phyloP scores from a whole-genome alignment of 2,888 invertebrate species.

The Junonia oenone region DNA sequence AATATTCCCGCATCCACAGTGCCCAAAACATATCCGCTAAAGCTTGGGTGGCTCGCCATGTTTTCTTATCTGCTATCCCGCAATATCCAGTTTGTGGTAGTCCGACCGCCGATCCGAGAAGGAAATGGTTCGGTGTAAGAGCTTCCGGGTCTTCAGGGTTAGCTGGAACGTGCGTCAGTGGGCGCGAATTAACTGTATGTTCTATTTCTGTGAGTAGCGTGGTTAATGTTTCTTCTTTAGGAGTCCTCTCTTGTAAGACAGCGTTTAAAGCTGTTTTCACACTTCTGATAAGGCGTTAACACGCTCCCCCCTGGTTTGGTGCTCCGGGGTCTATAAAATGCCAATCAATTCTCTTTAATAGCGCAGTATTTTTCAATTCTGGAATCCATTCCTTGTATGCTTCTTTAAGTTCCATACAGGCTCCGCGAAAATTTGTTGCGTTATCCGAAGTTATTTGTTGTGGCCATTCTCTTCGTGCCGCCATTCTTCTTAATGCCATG shows the following conservation, averaged over 20 bases:
- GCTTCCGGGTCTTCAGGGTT: conserved; percentile 28
- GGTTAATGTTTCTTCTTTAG: conserved; percentile 17
- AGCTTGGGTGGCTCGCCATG: conserved; percentile 3
- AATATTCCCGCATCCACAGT: conserved; percentile 16
- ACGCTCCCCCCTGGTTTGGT: conserved; percentile 23
- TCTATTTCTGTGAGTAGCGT: conserved; percentile 23
- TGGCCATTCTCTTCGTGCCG: conserved; percentile 27
- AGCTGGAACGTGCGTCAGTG: conserved; percentile 34
- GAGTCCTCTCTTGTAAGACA: conserved; percentile 9
- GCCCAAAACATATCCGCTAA: conserved; percentile 24
- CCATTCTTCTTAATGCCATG: conserved; percentile 29
- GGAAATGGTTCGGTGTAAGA: conserved; percentile 31
- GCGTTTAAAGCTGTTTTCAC: conserved; percentile 19
- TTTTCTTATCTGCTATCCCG: background rate
- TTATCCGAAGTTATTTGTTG: background rate
- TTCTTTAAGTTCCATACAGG: too few relatives aligned
- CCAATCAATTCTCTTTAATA: too few relatives aligned
- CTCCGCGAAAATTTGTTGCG: too few relatives aligned
- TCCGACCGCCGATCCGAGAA: conserved; percentile 13
- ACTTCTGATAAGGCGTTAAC: conserved; percentile 23
- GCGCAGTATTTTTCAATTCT: background rate
- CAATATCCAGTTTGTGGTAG: conserved; percentile 2
- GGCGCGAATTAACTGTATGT: conserved; percentile 18
- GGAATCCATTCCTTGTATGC: too few relatives aligned
- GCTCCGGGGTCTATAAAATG: conserved; percentile 9